Base-by-base conservation (phyloP, 2,113 vertebrate species). In the Poicephalus meyeri region DNA sequence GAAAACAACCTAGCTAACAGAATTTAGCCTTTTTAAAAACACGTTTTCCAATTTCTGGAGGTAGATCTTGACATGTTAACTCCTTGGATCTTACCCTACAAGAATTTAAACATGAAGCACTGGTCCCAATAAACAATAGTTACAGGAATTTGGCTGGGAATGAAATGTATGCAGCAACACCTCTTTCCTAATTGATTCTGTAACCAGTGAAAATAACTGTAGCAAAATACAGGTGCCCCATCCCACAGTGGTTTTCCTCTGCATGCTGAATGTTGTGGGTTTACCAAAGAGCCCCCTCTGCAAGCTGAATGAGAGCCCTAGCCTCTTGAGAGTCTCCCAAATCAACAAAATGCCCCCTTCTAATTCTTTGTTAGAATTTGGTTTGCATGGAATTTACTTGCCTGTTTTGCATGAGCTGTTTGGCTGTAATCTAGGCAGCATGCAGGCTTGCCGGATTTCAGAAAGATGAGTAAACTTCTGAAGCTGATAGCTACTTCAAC, bases 401-500 rank as follows among this genome's bases (percentile, higher is more conserved):
- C 91, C 71, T 2, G 2, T 96, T 97, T 95, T 97, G 93, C 96
- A 94, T 97, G 97, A 97, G 91, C 93, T 78, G 2, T 97, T 98
- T 98, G 95, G 97, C 96, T 95, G 95, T 97, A 98, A 98, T 98
- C 98, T 97, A 92, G 65, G 98, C 98, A 98, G 97, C 95, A 96
- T 97, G 97, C 96, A 98, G 93, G 97, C 97, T 98, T 98, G 91
- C 95, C 97, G 95, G 77, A 95, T 96, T 97, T 98, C 94, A 95
- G 94, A 98, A 98, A 98, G 98, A 98, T 94, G 98, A 97, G 98
- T 98, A 98, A 98, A 98, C 98, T 98, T 98, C 98, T 97, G 98
- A 98, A 98, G 98, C 98, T 99, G 99, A 99, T 98, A 95, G 97
- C 15, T 89, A 97, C 97, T 96, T 97, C 91, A 80, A 60, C 96